Base-by-base conservation (phyloP, 2,113 vertebrate species). In the Sinocyclocheilus grahami region DNA sequence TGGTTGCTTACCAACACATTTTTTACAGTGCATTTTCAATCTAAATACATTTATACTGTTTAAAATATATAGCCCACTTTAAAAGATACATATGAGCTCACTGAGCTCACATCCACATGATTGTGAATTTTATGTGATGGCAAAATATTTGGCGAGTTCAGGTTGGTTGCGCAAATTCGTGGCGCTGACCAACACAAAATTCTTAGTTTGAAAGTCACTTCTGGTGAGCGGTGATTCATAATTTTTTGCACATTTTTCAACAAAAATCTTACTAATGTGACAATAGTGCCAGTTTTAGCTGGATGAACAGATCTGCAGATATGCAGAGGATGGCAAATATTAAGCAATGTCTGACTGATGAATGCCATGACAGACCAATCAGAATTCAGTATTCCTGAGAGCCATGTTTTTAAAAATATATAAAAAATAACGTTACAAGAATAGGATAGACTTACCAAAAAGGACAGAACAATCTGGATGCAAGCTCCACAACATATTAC, bases 401-500 rank as follows among this genome's bases (percentile, higher is more conserved):
- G 22, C 72, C 2, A 1, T 48, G 20, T 48, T 22, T 48, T 75
- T 2, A 18, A 53, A 53, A 18, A 77, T 53, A 27, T 53, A 2
- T 9, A 53, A 77, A 37, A 37, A 58, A 58, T 22, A 58, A 78
- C 37, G 30, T 60, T 37, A 22, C 4, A 33, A 78, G 53, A 60
- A 79, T 14, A 39, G 22, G 11, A 24, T 6, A 18, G 10, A 20
- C 24, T 18, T 30, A 5, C 24, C 39, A 82, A 11, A 33, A 72
- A 13, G 24, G 22, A 48, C 48, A 53, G 0, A 58, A 72, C 12
- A 14, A 37, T 27, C 10, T 62, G 12, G 22, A 33, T n/a, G 39
- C 51, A 58, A 83, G 11, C 9, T 30, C n/a, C 22, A 65, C 20
- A 51, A 82, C 76, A 37, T 33, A 82, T 81, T 63, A 82, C 33